These are phyloP conservation scores for Tyrophagus putrescentiae DNA, from an alignment of 1,140 invertebrate genomes.

Conservation along the genomic window DNA sequence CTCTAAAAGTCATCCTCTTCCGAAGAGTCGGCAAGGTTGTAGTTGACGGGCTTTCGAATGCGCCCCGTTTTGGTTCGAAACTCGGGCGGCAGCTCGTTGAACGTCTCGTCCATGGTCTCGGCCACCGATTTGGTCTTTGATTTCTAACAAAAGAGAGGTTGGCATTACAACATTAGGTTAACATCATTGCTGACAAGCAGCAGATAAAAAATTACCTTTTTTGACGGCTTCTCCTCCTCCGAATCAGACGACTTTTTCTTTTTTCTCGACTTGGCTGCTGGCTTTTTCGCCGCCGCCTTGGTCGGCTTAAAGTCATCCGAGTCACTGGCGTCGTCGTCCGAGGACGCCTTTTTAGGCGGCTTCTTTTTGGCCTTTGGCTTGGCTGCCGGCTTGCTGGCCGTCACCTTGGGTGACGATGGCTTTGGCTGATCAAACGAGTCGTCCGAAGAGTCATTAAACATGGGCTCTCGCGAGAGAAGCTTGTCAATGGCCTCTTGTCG, in stretches of 20 bases:
- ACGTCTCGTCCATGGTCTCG: background rate
- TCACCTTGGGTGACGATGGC: background rate
- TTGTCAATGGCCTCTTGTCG: background rate
- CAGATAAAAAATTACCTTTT: conserved; percentile 14
- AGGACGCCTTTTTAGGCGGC: background rate
- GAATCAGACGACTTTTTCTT: conserved; percentile 18
- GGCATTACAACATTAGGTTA: background rate
- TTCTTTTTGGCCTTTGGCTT: conserved; percentile 9
- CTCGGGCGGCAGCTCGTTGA: conserved; percentile 13
- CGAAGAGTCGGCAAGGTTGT: conserved; percentile 19
- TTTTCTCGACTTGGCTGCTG: conserved; percentile 7
- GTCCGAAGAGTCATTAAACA: background rate
- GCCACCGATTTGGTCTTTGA: background rate
- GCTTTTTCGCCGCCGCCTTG: background rate
- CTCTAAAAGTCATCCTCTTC: too few species aligned
- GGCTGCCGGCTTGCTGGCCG: background rate
- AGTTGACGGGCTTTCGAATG: conserved; percentile 19
- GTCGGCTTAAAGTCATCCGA: background rate
- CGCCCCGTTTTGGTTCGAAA: conserved; percentile 15
- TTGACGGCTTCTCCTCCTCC: conserved; percentile 12
- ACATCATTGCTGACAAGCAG: background rate
- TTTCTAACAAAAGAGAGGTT: background rate
- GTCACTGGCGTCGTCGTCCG: background rate
- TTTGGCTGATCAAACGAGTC: background rate
- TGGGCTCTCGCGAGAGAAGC: background rate